phyloP scores from a whole-genome alignment of 2,888 invertebrate species.

The Esperia sulphurella region DNA sequence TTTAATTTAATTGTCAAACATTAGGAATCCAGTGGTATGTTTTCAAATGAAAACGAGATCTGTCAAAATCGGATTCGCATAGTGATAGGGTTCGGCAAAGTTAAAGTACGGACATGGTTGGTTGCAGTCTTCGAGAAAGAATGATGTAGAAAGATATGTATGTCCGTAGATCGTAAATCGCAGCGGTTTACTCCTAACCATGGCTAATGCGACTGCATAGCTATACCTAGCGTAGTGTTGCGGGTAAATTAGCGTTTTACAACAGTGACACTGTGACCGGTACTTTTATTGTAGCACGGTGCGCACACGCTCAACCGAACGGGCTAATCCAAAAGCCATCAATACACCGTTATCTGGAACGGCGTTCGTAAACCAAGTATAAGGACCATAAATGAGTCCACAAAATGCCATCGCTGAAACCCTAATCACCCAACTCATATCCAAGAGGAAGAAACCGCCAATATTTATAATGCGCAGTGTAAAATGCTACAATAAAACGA shows the following conservation, averaged over 20 bases:
- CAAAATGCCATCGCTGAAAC: constrained; percentile 45
- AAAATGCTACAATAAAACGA: constrained; percentile 60
- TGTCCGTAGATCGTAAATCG: not conserved
- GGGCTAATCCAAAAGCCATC: constrained; percentile 60
- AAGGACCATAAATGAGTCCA: constrained; percentile 64
- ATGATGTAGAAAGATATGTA: no score
- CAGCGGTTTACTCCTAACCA: no score
- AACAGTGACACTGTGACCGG: constrained; percentile 15
- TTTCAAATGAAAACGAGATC: no score
- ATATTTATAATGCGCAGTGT: constrained; percentile 54
- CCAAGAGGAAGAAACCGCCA: constrained; percentile 50
- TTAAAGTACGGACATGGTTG: no score
- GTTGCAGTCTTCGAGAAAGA: no score
- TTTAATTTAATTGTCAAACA: no score
- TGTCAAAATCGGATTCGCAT: no score
- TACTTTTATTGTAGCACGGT: constrained; percentile 47
- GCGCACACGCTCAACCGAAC: constrained; percentile 34
- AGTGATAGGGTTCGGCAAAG: no score
- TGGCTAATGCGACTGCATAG: not conserved
- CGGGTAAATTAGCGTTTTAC: constrained; percentile 7
- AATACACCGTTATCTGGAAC: constrained; percentile 62
- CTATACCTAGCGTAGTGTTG: not conserved
- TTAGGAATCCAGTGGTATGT: no score
- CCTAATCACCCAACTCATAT: constrained; percentile 46
- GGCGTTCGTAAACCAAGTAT: constrained; percentile 60